Conservation (phyloP, 2,797 vertebrate genomes). For the Phylloscopus collybita region DNA sequence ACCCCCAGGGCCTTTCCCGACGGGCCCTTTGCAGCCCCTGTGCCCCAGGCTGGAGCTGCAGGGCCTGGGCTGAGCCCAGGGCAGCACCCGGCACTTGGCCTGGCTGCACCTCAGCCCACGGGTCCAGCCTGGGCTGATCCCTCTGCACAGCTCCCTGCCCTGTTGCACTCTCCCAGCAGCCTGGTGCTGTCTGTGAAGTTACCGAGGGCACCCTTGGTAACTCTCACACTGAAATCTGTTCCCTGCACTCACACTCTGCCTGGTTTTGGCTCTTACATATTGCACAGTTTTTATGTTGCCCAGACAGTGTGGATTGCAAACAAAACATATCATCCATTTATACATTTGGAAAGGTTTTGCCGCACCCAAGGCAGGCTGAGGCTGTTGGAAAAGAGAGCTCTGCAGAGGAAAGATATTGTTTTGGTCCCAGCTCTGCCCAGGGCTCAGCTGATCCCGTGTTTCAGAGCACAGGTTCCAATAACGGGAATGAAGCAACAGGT, state of each 20-base stretch:
- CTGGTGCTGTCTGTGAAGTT: background rate
- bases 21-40: background rate
- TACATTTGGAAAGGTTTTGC: background rate
- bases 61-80: background rate
- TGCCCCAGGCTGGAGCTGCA: background rate
- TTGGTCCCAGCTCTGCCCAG: background rate
- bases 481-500: background rate
- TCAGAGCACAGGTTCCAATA: background rate
- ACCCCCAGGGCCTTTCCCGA: background rate
- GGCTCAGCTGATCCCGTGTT: conserved; percentile 5
- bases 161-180: background rate
- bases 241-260: background rate
- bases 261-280: background rate
- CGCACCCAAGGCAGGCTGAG: background rate
- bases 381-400: background rate
- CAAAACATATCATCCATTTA: background rate
- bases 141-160: background rate
- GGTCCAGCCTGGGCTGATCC: background rate
- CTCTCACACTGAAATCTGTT: background rate
- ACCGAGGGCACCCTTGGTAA: rapidly evolving
- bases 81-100: background rate
- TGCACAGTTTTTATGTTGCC: background rate
- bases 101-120: background rate
- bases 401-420: background rate
- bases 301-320: background rate